Conservation (phyloP, 1,140 invertebrate species). For the Andrena cerasifolii region DNA sequence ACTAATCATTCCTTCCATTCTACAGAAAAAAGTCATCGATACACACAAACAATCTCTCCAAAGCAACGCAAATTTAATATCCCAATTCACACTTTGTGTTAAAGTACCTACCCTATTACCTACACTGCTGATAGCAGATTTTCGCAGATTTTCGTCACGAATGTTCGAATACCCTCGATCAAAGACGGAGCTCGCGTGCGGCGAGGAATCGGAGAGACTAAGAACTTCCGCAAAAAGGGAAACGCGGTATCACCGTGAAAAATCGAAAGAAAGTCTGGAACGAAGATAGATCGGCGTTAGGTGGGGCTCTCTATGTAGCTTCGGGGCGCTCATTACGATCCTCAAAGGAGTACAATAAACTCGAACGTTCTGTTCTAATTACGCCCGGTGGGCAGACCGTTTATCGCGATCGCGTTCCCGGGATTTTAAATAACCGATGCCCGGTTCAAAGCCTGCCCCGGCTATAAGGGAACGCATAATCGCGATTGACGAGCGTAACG, state of each 20-base stretch:
- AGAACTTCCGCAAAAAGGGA: background rate
- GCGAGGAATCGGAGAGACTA: background rate
- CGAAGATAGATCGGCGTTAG: constrained; percentile 36
- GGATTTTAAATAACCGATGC: constrained; percentile 64
- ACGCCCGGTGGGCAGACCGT: constrained; percentile 57
- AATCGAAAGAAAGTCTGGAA: constrained; percentile 26
- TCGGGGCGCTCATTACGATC: constrained; percentile 62
- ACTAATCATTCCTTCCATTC: no score
- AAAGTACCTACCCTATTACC: no score
- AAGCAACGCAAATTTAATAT: no score
- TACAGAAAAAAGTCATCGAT: no score
- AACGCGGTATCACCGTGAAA: background rate
- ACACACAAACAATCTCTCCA: no score
- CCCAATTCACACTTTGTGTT: no score
- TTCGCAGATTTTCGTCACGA: no score
- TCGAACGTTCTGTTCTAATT: constrained; percentile 64
- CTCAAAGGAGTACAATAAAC: constrained; percentile 71
- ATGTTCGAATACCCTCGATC: no score
- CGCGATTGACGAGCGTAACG: constrained; percentile 27
- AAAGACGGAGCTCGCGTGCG: no score
- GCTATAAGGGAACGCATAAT: constrained; percentile 27
- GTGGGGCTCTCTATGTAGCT: constrained; percentile 36
- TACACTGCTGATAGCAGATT: no score
- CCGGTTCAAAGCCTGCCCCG: constrained; percentile 39
- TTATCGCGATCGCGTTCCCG: constrained; percentile 55